phyloP scores from a whole-genome alignment of 1,140 invertebrate species.

The Nymphalis io region DNA sequence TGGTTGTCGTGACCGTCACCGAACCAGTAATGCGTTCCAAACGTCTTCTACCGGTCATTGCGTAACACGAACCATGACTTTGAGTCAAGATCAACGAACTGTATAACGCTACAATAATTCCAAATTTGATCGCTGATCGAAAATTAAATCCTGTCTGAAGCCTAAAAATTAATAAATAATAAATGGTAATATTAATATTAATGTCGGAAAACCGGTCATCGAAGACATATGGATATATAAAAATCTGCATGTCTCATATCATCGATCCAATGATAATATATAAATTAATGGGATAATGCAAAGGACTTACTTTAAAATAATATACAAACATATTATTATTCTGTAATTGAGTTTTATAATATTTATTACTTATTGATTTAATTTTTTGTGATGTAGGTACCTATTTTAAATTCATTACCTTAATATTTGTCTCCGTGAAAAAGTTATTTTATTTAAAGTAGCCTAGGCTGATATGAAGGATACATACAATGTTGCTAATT shows the following conservation, averaged over 20 bases:
- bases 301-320: no score
- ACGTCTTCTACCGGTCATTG: conserved; percentile 20
- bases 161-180: conserved; percentile 15
- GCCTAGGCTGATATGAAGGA: conserved; percentile 16
- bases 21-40: conserved; percentile 8
- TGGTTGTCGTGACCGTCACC: not conserved
- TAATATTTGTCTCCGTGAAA: not conserved
- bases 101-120: conserved; percentile 6
- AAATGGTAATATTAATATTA: conserved; percentile 13
- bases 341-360: no score
- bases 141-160: conserved; percentile 9
- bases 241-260: conserved; percentile 16
- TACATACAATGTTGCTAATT: conserved; percentile 30
- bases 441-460: not conserved
- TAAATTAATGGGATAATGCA: no score
- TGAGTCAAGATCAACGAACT: conserved; percentile 33
- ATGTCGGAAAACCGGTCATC: conserved; percentile 16
- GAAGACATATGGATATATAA: not conserved
- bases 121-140: not conserved
- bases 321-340: no score
- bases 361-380: no score
- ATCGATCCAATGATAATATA: not conserved
- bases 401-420: not conserved
- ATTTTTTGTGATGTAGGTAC: no score
- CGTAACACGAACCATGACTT: conserved; percentile 33